These are phyloP conservation scores for Sphenopsis melanotis DNA, from an alignment of 2,797 vertebrate genomes.

Conservation along the genomic window DNA sequence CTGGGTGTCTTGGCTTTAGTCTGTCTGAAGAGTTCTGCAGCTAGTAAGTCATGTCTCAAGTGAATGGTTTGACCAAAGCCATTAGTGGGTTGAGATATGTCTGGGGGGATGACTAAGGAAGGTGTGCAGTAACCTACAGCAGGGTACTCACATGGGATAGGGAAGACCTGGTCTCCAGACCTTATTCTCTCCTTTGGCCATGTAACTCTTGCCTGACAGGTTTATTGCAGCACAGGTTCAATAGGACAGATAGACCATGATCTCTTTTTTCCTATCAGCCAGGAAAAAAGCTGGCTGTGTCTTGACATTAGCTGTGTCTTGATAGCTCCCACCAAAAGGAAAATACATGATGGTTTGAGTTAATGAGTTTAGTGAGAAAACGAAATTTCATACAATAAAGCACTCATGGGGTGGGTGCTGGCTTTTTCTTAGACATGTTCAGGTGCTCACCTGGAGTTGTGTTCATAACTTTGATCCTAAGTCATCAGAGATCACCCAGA, in stretches of 20 bases:
- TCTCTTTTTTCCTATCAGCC: neutral
- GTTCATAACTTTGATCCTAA: neutral
- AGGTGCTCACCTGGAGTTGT: neutral
- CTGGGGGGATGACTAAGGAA: neutral
- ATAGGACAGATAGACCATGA: neutral
- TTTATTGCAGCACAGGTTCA: neutral
- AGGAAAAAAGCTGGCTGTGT: too few species aligned
- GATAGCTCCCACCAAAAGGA: neutral
- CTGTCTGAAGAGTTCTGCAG: neutral
- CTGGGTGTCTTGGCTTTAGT: neutral
- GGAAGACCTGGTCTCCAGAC: neutral
- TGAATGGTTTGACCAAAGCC: neutral
- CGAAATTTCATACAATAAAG: neutral
- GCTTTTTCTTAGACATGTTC: neutral
- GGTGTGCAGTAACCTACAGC: neutral
- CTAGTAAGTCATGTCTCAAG: neutral
- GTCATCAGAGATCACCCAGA: neutral
- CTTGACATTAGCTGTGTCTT: neutral
- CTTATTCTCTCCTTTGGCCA: neutral
- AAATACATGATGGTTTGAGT: neutral
- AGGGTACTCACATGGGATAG: neutral
- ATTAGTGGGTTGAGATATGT: neutral
- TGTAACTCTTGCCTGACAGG: neutral
- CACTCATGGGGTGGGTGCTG: fast-evolving
- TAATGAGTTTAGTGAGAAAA: neutral